Base-by-base conservation (phyloP, 2,797 vertebrate genomes). In the Amazona finschi region DNA sequence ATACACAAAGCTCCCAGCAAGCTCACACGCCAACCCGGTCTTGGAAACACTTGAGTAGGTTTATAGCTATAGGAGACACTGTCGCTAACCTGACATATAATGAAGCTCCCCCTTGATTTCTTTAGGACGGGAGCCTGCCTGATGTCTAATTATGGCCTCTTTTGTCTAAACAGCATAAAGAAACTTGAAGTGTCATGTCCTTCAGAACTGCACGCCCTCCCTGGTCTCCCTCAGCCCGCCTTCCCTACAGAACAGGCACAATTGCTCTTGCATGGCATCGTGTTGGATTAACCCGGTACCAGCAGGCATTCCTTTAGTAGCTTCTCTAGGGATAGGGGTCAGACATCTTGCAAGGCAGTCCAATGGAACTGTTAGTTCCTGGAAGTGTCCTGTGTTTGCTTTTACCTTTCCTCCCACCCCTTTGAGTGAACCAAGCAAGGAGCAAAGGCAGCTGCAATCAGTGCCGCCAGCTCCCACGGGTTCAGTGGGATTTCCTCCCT, bases 1-100 rank as follows among this genome's bases (percentile, higher is more conserved):
- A 1, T 12, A 33, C 73, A 75, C 78, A 83, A 74, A 90, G 77
- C 87, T 69, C 22, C 7, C 55, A n/a, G 46, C 36, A 41, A 81
- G 71, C 53, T 50, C 76, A 0, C 6, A 3, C 2, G 46, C 74
- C 79, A 80, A 22, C 46, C 69, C 10, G 57, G 52, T n/a, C 84
- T 38, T 87, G 88, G 88, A 84, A 93, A 71, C 60, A 6, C 84
- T 87, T 3, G 46, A 46, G 69, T n/a, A n/a, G 52, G 39, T 71
- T 80, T 55, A 44, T 9, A 83, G 83, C 83, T 65, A 16, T 7
- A 69, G 81, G 64, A 86, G 77, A 61, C 17, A 1, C 49, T 7
- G 55, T 28, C 2, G 5, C 57, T 66, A 86, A 70, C 62, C 62
- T 46, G 72, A 46, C 49, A 33, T 1, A 24, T 8, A 72, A 75